These are phyloP conservation scores for Sialis fuliginosa DNA, from an alignment of 2,888 invertebrate species.

Conservation along the genomic window DNA sequence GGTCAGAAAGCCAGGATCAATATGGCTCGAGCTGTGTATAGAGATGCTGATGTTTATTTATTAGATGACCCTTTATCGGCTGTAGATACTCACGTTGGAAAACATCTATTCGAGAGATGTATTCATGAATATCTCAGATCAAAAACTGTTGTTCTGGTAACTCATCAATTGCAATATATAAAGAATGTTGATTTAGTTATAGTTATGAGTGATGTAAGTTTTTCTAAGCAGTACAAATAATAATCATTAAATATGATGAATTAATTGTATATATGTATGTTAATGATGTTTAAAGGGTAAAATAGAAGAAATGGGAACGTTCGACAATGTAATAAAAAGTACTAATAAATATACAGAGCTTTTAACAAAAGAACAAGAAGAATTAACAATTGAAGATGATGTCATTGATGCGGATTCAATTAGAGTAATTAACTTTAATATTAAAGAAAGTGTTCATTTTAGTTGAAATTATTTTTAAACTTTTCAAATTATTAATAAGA, in stretches of 20 bases:
- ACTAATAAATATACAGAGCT: constrained; percentile 1
- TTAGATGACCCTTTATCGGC: constrained; percentile 68
- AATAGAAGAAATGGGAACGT: constrained; percentile 37
- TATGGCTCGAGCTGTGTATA: constrained; percentile 59
- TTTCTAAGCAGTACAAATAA: too few relatives aligned
- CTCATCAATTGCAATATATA: constrained; percentile 69
- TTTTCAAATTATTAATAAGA: too few relatives aligned
- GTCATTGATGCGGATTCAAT: neutral
- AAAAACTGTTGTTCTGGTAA: constrained; percentile 58
- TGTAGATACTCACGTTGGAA: constrained; percentile 61
- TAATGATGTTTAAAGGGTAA: constrained; percentile 33
- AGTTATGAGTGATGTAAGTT: constrained; percentile 44
- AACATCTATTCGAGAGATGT: constrained; percentile 57
- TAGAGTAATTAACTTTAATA: too few relatives aligned
- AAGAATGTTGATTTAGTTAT: constrained; percentile 44
- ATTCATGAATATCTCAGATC: constrained; percentile 34
- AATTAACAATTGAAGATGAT: neutral
- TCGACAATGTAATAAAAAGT: constrained; percentile 20
- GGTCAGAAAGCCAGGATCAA: constrained; percentile 68
- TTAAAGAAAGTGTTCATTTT: too few relatives aligned
- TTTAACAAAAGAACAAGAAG: neutral
- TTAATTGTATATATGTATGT: too few relatives aligned
- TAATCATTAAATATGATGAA: too few relatives aligned
- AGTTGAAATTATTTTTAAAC: too few relatives aligned
- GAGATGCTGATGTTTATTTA: constrained; percentile 57